phyloP scores from a whole-genome alignment of 2,888 invertebrate genomes.

The Pristionchus maxplancki region DNA sequence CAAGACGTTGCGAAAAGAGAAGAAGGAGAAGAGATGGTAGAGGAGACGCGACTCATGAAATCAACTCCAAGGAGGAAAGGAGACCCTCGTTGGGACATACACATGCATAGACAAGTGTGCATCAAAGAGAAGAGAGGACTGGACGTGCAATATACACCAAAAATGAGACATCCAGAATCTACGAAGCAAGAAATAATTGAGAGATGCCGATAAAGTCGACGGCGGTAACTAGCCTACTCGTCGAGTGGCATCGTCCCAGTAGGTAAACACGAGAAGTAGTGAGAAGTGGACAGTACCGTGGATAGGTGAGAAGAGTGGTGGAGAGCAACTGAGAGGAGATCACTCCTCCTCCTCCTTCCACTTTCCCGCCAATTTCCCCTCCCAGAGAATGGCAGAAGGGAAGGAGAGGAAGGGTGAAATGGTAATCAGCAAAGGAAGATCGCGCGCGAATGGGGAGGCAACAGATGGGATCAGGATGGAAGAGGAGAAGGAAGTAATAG shows the following conservation, averaged over 20 bases:
- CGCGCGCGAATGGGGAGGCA: conserved; percentile 6
- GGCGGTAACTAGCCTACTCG: not conserved
- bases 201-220: not conserved
- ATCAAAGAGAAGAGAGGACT: not conserved
- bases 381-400: not conserved
- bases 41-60: conserved; percentile 6
- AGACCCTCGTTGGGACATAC: not conserved
- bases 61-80: conserved; percentile 37
- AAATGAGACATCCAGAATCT: not conserved
- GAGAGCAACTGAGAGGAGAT: conserved; percentile 13
- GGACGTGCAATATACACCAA: not conserved
- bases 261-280: not conserved
- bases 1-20: conserved; percentile 33
- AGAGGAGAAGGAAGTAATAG: not conserved
- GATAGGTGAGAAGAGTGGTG: conserved; percentile 46
- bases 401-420: conserved; percentile 17
- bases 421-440: conserved; percentile 41
- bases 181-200: not conserved
- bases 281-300: conserved; percentile 25
- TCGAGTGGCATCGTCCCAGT: not conserved
- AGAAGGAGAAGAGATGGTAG: not conserved
- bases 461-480: conserved; percentile 30
- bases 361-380: conserved; percentile 47
- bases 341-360: not conserved
- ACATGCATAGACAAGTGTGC: conserved; percentile 22